Percentiles rank a stretch among this genome's conserved stretches.
These are phyloP conservation scores for Azemiops feae DNA, from an alignment of 2,113 vertebrate genomes.

Conservation along the genomic window DNA sequence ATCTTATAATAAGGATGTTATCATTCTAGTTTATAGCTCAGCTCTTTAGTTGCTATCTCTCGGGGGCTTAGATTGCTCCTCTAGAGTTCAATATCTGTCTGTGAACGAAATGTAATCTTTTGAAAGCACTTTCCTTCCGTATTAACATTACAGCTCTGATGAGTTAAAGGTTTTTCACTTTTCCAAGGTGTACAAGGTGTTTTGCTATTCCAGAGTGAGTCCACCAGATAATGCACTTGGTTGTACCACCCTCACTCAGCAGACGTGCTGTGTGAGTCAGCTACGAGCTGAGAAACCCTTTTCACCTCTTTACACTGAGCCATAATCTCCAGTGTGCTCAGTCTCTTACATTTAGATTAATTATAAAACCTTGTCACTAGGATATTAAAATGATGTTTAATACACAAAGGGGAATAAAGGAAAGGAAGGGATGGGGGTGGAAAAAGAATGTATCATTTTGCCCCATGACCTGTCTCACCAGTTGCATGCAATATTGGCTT, in stretches of 20 bases:
- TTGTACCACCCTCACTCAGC: neutral
- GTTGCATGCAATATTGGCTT: constrained; percentile 61
- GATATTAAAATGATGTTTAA: constrained; percentile 83
- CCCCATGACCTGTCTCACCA: constrained; percentile 61
- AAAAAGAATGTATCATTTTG: constrained; percentile 69
- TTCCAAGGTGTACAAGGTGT: constrained; percentile 40
- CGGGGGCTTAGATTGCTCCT: constrained; percentile 77
- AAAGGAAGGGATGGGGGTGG: constrained; percentile 40
- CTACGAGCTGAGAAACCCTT: constrained; percentile 20
- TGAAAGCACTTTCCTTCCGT: constrained; percentile 69
- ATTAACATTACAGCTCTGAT: constrained; percentile 69
- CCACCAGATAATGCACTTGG: neutral
- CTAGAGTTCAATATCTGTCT: constrained; percentile 76
- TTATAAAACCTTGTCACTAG: constrained; percentile 79
- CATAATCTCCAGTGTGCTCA: constrained; percentile 64
- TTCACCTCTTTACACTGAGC: constrained; percentile 61
- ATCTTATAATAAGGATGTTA: constrained; percentile 84
- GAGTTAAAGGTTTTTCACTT: constrained; percentile 65
- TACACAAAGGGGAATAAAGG: constrained; percentile 76
- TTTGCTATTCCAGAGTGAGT: constrained; percentile 32
- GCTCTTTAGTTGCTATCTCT: constrained; percentile 78
- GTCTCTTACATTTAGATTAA: constrained; percentile 75
- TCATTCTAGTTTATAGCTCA: constrained; percentile 76
- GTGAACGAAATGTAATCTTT: constrained; percentile 76
- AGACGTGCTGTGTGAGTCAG: neutral